A percentile compares a stretch with the other conserved stretches of the same genome.
Conservation (phyloP, 2,113 vertebrate genomes). For the Leiothrix lutea region DNA sequence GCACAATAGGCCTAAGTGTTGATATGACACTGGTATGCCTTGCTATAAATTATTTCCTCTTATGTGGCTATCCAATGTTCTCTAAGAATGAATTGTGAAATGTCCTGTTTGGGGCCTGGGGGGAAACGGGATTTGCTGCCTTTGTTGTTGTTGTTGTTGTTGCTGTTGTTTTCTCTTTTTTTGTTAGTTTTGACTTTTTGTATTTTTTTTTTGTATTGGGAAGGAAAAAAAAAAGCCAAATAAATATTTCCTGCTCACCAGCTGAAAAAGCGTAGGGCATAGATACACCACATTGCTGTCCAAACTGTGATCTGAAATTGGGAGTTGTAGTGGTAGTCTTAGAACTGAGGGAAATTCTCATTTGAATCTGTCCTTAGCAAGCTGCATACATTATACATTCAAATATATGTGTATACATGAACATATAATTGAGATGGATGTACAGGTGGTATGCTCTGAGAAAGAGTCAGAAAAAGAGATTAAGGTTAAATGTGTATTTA, state of each 20-base stretch:
- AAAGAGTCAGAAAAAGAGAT: constrained; percentile 31
- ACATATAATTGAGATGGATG: background rate
- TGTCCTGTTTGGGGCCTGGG: fast-evolving
- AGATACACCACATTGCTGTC: background rate
- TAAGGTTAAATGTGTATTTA: constrained; percentile 23
- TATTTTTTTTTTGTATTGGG: background rate
- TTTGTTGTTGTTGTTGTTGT: too few species aligned
- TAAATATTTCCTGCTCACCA: background rate
- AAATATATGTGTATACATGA: constrained; percentile 31
- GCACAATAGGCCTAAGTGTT: background rate
- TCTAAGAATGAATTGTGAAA: background rate
- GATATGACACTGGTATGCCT: background rate
- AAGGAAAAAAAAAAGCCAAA: background rate
- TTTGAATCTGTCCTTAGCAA: background rate
- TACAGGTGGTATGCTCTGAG: background rate
- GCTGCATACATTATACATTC: background rate
- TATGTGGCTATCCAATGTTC: background rate
- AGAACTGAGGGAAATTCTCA: background rate
- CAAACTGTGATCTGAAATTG: background rate
- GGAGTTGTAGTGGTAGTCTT: background rate
- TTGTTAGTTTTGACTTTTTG: background rate
- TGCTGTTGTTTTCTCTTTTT: background rate
- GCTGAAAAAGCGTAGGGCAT: background rate
- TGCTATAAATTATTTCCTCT: background rate
- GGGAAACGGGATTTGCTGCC: background rate